A percentile compares a stretch with the other conserved stretches of the same genome.
These are phyloP conservation scores for Triplophysa bombifrons DNA, from an alignment of 2,797 vertebrate genomes.

Conservation along the genomic window DNA sequence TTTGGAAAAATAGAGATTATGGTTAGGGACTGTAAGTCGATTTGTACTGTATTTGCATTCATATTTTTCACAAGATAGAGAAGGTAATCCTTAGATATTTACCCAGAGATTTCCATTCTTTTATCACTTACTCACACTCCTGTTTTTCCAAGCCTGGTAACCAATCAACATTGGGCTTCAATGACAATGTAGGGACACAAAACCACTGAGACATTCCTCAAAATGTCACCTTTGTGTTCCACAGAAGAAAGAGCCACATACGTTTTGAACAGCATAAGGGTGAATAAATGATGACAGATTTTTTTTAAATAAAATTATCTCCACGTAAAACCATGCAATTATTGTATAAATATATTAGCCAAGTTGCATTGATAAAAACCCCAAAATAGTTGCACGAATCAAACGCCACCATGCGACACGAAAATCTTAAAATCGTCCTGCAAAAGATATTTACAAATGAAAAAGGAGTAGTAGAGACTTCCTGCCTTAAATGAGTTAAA, in stretches of 20 bases:
- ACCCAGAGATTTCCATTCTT: too few species aligned
- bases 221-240: too few species aligned
- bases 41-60: conserved; percentile 6
- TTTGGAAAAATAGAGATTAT: conserved; percentile 37
- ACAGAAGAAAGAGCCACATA: too few species aligned
- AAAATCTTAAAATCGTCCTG: not conserved
- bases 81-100: too few species aligned
- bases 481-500: conserved; percentile 31
- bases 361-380: not conserved
- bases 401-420: not conserved
- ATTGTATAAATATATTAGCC: not conserved
- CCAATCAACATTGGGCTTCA: too few species aligned
- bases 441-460: not conserved
- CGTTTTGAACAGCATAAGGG: too few species aligned
- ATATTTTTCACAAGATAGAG: not conserved
- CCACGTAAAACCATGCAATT: not conserved
- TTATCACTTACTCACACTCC: too few species aligned
- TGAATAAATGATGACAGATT: too few species aligned
- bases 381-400: not conserved
- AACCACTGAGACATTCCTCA: too few species aligned
- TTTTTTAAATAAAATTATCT: not conserved
- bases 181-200: too few species aligned
- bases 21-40: conserved; percentile 13
- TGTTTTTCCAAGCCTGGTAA: too few species aligned
- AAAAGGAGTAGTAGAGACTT: conserved; percentile 1